These are phyloP conservation scores for Lerema accius DNA, from an alignment of 1,140 invertebrate species.

Conservation along the genomic window DNA sequence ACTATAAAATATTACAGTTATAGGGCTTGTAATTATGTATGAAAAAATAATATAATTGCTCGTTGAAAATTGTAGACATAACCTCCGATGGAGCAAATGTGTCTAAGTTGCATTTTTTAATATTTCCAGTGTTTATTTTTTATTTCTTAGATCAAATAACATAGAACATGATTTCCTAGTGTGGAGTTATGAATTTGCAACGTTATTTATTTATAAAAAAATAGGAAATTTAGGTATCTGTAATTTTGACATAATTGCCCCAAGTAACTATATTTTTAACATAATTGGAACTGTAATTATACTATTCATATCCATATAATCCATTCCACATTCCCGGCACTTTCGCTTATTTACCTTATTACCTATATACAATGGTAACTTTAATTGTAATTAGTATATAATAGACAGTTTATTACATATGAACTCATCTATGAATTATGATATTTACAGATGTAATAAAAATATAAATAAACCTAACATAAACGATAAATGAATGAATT, in stretches of 20 bases:
- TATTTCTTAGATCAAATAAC: too few relatives aligned
- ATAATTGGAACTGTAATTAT: not conserved
- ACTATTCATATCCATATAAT: conserved; percentile 37
- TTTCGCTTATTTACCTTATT: conserved; percentile 46
- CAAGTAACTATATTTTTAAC: not conserved
- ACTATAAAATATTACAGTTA: too few relatives aligned
- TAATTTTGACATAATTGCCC: not conserved
- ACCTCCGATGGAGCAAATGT: too few relatives aligned
- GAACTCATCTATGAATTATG: conserved; percentile 20
- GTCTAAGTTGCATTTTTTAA: too few relatives aligned
- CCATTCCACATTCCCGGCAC: conserved; percentile 78
- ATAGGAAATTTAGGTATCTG: too few relatives aligned
- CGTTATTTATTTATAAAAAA: too few relatives aligned
- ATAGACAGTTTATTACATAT: not conserved
- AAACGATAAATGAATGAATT: not conserved
- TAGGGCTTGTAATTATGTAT: too few relatives aligned
- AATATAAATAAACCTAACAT: not conserved
- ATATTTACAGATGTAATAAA: conserved; percentile 39
- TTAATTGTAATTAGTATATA: conserved; percentile 27
- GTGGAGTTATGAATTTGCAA: too few relatives aligned
- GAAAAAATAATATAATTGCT: too few relatives aligned
- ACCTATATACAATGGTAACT: conserved; percentile 63
- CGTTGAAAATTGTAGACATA: too few relatives aligned
- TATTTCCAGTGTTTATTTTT: too few relatives aligned
- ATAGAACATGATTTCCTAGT: too few relatives aligned